A percentile compares a stretch with the other conserved stretches of the same genome.
Evolutionary conservation across 2,797 vertebrate genomes (phyloP).

Genomic region (Triplophysa bombifrons): DNA sequence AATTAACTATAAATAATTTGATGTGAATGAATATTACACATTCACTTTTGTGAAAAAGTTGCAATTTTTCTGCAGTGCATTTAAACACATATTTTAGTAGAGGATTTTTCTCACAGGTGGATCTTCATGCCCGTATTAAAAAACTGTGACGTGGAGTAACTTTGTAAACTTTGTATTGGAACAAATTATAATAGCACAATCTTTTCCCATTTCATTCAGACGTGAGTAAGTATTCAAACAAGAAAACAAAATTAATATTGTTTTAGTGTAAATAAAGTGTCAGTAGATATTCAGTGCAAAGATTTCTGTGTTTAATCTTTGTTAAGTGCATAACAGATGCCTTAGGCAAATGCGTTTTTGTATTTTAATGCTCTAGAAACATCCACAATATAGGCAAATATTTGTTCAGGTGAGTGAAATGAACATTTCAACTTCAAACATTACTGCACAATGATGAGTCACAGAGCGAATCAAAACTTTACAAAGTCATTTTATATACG

Average conservation of each 20-base stretch:
- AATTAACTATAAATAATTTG: no score
- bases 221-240: neutral
- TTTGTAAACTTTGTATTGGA: neutral
- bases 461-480: neutral
- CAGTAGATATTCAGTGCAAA: neutral
- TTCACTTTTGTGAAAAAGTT: no score
- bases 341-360: neutral
- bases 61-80: no score
- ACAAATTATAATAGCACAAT: neutral
- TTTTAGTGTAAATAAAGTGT: neutral
- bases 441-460: neutral
- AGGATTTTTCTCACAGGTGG: no score
- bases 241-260: neutral
- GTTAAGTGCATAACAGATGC: neutral
- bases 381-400: neutral
- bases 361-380: neutral
- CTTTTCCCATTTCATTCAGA: neutral
- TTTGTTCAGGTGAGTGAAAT: constrained; percentile 15
- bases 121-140: no score
- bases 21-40: no score
- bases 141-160: neutral
- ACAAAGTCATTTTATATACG: constrained; percentile 14
- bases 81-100: no score
- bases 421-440: neutral
- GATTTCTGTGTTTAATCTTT: neutral